A percentile compares a stretch with the other conserved stretches of the same genome.
Conservation (phyloP, 2,113 vertebrate species). For the Gambusia holbrooki region DNA sequence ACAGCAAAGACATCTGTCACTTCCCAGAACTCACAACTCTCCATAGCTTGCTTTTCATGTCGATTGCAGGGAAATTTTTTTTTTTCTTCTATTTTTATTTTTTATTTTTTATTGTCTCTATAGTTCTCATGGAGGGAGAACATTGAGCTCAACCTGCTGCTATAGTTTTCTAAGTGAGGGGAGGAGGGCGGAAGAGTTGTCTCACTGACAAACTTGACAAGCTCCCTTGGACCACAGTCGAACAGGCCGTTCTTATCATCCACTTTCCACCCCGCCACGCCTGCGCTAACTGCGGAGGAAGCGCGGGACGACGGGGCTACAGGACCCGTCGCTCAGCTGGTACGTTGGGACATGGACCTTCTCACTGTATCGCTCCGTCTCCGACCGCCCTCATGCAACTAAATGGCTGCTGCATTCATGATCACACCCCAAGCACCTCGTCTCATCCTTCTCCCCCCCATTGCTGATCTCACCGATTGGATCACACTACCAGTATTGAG, state of each 20-base stretch:
- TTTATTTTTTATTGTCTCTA: slow-evolving; percentile 34
- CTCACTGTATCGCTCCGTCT: slow-evolving; percentile 80
- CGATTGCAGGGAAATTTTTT: slow-evolving; percentile 54
- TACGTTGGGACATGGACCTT: slow-evolving; percentile 78
- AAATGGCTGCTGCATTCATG: slow-evolving; percentile 61
- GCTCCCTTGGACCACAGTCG: slow-evolving; percentile 70
- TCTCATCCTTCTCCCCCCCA: slow-evolving; percentile 27
- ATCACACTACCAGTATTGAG: slow-evolving; percentile 79
- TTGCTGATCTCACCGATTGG: slow-evolving; percentile 60
- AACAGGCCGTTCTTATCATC: slow-evolving; percentile 63
- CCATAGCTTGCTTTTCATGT: slow-evolving; percentile 73
- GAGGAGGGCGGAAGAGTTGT: slow-evolving; percentile 42
- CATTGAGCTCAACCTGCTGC: slow-evolving; percentile 82
- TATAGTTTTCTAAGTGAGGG: slow-evolving; percentile 75
- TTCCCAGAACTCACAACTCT: slow-evolving; percentile 77
- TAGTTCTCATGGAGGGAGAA: slow-evolving; percentile 57
- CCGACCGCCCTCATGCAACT: slow-evolving; percentile 64
- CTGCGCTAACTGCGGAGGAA: slow-evolving; percentile 28
- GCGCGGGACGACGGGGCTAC: slow-evolving; percentile 54
- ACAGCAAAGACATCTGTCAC: slow-evolving; percentile 60
- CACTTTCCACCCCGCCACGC: slow-evolving; percentile 60
- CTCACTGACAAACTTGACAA: slow-evolving; percentile 68
- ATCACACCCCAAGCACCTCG: slow-evolving; percentile 59
- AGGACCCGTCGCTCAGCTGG: slow-evolving; percentile 66
- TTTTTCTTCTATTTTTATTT: slow-evolving; percentile 36